A percentile compares a stretch with the other conserved stretches of the same genome.
These are phyloP conservation scores for Indri indri DNA, from an alignment of 2,113 vertebrate genomes.

Conservation along the genomic window DNA sequence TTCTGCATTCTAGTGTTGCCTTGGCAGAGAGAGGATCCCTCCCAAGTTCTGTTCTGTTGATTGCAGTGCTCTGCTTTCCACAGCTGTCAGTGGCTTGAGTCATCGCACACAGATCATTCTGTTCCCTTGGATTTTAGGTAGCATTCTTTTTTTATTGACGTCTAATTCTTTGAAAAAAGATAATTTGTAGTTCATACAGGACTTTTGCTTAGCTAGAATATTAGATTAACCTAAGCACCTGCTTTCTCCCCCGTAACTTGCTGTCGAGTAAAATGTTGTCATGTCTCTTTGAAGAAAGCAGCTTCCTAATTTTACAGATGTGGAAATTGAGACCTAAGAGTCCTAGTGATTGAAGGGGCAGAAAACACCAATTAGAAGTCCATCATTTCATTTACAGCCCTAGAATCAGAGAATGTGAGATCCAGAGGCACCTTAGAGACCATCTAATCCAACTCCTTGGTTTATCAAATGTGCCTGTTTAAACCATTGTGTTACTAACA, in stretches of 20 bases:
- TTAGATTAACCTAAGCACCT: background rate
- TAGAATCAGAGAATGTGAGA: background rate
- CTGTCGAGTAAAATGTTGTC: background rate
- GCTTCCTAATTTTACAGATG: background rate
- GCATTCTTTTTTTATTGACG: slow-evolving; percentile 7
- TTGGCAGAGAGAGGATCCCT: background rate
- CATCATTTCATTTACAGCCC: background rate
- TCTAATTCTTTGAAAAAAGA: background rate
- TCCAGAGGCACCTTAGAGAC: background rate
- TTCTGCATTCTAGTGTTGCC: background rate
- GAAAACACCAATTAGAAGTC: background rate
- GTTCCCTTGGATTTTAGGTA: slow-evolving; percentile 26
- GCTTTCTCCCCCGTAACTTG: background rate
- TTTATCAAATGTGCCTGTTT: background rate
- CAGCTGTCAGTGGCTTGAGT: slow-evolving; percentile 38
- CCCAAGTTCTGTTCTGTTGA: background rate
- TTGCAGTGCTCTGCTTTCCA: background rate
- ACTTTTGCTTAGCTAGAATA: background rate
- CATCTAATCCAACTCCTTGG: background rate
- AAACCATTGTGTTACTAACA: background rate
- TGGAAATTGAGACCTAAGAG: background rate
- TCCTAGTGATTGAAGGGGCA: background rate
- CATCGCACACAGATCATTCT: slow-evolving; percentile 28
- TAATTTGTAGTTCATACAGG: background rate
- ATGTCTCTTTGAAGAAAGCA: background rate